Percentiles rank a stretch among this genome's conserved stretches.
phyloP scores from a whole-genome alignment of 2,797 vertebrate genomes.

The Platalea minor region DNA sequence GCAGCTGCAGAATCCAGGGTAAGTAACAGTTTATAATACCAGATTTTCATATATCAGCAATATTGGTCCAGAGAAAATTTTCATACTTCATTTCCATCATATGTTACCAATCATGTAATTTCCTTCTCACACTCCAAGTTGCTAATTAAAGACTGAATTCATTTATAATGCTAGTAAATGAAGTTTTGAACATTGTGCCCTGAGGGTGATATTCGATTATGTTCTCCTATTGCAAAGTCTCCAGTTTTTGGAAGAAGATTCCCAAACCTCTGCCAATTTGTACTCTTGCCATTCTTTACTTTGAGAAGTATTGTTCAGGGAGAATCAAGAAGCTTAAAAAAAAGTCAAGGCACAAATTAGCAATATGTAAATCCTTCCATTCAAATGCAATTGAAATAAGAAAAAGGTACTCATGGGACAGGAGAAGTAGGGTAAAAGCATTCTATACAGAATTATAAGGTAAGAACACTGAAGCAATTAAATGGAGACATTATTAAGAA shows the following conservation, averaged over 20 bases:
- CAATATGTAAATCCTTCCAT: neutral
- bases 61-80: conserved; percentile 45
- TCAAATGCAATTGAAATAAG: neutral
- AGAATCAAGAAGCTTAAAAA: conserved; percentile 21
- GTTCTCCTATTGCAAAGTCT: conserved; percentile 28
- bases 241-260: conserved; percentile 38
- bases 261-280: conserved; percentile 20
- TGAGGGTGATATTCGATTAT: conserved; percentile 37
- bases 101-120: conserved; percentile 61
- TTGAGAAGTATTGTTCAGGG: conserved; percentile 30
- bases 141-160: conserved; percentile 72
- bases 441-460: neutral
- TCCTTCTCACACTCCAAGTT: conserved; percentile 49
- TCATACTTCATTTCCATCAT: conserved; percentile 65
- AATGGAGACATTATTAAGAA: neutral
- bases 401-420: neutral
- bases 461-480: neutral
- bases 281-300: conserved; percentile 40
- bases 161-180: conserved; percentile 45
- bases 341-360: neutral
- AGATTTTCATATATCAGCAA: conserved; percentile 48
- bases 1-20: conserved; percentile 73
- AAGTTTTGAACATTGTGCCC: conserved; percentile 48
- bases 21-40: conserved; percentile 65
- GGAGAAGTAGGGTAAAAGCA: neutral